A percentile compares a stretch with the other conserved stretches of the same genome.
Conservation (phyloP, 2,888 invertebrate genomes). For the Cheilosia vulpina region DNA sequence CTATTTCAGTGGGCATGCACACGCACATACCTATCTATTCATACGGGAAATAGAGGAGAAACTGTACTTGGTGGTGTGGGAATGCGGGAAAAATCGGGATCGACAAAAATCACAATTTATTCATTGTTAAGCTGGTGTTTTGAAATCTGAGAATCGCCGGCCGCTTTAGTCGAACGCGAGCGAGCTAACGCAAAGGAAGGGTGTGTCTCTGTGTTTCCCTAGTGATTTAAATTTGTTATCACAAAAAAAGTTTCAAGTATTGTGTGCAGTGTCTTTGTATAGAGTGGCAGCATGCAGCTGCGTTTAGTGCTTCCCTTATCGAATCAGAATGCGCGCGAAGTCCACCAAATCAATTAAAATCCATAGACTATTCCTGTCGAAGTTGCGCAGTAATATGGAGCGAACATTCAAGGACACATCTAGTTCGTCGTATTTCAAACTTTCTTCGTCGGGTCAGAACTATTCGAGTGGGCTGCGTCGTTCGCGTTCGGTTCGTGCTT, state of each 20-base stretch:
- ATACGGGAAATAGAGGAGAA: conserved; percentile 2
- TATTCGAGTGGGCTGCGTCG: conserved; percentile 84
- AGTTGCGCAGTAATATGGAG: conserved; percentile 72
- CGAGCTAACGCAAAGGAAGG: conserved; percentile 36
- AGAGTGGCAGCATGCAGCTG: conserved; percentile 58
- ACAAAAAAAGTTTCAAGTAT: background rate
- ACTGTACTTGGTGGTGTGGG: conserved; percentile 36
- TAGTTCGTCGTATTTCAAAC: conserved; percentile 62
- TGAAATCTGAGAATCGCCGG: conserved; percentile 15
- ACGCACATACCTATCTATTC: conserved; percentile 2
- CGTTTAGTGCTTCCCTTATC: conserved; percentile 35
- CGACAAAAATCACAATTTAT: conserved; percentile 53
- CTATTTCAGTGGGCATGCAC: conserved; percentile 16
- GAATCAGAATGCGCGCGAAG: conserved; percentile 58
- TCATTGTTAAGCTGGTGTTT: conserved; percentile 39
- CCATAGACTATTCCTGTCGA: conserved; percentile 51
- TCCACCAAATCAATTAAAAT: conserved; percentile 32
- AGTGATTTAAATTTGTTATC: background rate
- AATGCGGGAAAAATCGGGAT: conserved; percentile 61
- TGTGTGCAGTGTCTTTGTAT: conserved; percentile 13
- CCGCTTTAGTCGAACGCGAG: conserved; percentile 45
- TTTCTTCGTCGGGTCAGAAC: conserved; percentile 19
- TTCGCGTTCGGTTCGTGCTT: conserved; percentile 89
- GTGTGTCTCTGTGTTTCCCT: conserved; percentile 14
- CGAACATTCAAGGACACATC: conserved; percentile 69